These are phyloP conservation scores for Vesta saturnalis DNA, from an alignment of 2,888 invertebrate species.

Conservation along the genomic window DNA sequence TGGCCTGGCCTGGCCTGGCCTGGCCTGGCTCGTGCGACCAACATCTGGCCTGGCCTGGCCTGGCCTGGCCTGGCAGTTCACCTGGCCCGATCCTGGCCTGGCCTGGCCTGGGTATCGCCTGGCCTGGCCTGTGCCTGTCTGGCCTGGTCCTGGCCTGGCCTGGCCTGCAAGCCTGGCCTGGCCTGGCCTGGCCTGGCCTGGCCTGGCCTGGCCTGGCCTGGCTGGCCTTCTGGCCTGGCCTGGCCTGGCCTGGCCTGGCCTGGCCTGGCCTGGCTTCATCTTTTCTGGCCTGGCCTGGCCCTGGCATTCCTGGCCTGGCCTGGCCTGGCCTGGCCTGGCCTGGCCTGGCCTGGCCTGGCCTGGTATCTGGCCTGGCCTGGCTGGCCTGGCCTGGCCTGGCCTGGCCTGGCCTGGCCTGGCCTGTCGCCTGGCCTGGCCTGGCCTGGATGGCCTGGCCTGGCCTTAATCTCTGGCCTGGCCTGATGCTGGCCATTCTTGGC, in stretches of 20 bases:
- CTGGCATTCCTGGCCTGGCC: background rate
- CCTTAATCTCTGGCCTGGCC: constrained; percentile 9
- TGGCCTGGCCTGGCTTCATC: background rate
- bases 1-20: background rate
- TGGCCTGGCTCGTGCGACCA: too few relatives aligned
- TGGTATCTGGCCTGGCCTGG: background rate
- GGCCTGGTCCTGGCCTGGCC: background rate
- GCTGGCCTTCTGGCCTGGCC: background rate
- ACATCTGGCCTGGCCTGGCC: too few relatives aligned
- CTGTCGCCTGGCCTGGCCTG: constrained; percentile 9
- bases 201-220: background rate
- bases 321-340: constrained; percentile 3
- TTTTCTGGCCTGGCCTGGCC: background rate
- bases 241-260: background rate
- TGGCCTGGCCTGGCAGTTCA: background rate
- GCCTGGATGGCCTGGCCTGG: too few relatives aligned
- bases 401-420: constrained; percentile 11
- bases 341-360: constrained; percentile 3
- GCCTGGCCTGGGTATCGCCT: background rate
- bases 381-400: constrained; percentile 1
- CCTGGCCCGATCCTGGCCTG: background rate
- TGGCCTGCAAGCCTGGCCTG: background rate
- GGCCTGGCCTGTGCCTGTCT: background rate
- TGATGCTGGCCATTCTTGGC: background rate
- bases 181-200: background rate